Percentiles rank a stretch among this genome's conserved stretches.
These are phyloP conservation scores for Blastomussa wellsi DNA, from an alignment of 92 coral and sea anemone genomes.

Conservation along the genomic window DNA sequence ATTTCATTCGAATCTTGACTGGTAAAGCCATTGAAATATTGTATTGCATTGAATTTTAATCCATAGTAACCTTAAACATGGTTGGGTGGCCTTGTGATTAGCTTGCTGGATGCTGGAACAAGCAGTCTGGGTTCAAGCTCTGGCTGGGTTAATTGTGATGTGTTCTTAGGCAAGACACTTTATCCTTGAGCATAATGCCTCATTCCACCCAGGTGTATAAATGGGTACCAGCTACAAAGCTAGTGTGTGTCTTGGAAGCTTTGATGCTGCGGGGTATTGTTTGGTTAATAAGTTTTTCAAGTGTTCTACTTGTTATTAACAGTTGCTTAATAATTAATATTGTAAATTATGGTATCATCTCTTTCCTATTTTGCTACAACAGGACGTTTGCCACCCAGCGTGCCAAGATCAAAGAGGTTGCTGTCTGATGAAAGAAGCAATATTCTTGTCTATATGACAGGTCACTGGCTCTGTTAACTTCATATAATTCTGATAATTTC, in stretches of 20 bases:
- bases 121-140: too few relatives aligned
- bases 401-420: conserved; percentile 92
- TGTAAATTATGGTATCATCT: not conserved
- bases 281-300: not conserved
- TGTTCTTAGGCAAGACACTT: too few relatives aligned
- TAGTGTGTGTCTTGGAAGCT: too few relatives aligned
- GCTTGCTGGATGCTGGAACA: too few relatives aligned
- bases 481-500: not conserved
- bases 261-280: too few relatives aligned
- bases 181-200: too few relatives aligned
- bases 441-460: conserved; percentile 95
- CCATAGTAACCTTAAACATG: too few relatives aligned
- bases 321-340: not conserved
- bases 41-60: not conserved
- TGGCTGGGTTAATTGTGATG: too few relatives aligned
- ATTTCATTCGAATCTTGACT: conserved; percentile 84
- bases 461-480: conserved; percentile 23
- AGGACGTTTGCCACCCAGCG: conserved; percentile 97
- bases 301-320: not conserved
- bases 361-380: not conserved
- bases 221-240: too few relatives aligned
- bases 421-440: conserved; percentile 98
- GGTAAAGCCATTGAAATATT: conserved; percentile 35
- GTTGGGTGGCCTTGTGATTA: too few relatives aligned
- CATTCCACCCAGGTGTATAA: too few relatives aligned